Evolutionary conservation across 1,140 invertebrate genomes (phyloP).

Genomic region (Yoshiicerus persimilis): DNA sequence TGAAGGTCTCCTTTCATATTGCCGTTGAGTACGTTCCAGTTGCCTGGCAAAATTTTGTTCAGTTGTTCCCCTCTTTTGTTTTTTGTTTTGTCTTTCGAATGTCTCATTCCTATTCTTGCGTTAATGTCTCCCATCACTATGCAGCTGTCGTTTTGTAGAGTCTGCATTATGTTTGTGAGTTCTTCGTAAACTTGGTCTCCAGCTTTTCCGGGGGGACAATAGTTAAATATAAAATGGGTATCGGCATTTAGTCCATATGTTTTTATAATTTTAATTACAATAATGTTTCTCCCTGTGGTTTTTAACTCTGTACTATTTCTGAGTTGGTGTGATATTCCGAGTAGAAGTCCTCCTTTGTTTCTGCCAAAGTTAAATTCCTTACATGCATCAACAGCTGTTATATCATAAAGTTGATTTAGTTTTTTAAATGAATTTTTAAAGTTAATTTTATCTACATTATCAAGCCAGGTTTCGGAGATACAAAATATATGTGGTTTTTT

Average conservation of each 20-base stretch:
- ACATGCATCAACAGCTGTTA: background rate
- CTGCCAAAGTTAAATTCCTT: background rate
- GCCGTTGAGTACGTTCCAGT: background rate
- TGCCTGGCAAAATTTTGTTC: background rate
- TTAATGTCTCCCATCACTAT: background rate
- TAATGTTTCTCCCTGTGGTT: background rate
- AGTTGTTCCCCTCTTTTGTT: background rate
- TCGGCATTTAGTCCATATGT: background rate
- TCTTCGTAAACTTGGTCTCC: background rate
- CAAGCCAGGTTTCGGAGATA: background rate
- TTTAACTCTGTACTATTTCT: background rate
- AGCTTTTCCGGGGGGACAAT: background rate
- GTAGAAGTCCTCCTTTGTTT: background rate
- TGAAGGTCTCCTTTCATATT: background rate
- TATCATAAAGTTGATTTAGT: background rate
- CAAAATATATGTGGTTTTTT: background rate
- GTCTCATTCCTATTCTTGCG: background rate
- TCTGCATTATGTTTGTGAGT: background rate
- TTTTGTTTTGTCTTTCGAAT: background rate
- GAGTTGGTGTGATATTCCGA: background rate
- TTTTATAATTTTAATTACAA: background rate
- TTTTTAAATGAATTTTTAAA: background rate
- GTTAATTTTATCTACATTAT: background rate
- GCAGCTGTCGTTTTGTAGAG: background rate
- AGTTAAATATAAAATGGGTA: background rate